These are phyloP conservation scores for Loriculus beryllinus DNA, from an alignment of 2,797 vertebrate species.

Conservation along the genomic window DNA sequence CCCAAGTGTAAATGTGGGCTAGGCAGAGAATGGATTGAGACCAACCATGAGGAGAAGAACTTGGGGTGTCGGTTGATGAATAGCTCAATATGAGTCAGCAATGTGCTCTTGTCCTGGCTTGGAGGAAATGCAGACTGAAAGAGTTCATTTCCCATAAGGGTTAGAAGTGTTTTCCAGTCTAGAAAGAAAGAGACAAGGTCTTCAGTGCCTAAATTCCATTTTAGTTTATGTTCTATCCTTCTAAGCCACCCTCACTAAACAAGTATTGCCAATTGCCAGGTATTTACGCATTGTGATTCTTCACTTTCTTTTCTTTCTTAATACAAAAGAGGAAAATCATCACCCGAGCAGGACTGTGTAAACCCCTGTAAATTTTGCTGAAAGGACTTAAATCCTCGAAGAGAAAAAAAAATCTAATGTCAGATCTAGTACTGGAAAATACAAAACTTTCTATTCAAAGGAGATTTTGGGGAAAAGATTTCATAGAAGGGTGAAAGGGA, in stretches of 20 bases:
- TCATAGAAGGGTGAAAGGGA: background rate
- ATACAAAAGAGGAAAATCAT: background rate
- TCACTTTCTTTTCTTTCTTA: background rate
- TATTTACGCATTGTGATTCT: background rate
- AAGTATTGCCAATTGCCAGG: background rate
- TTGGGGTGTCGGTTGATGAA: background rate
- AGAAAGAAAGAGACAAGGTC: background rate
- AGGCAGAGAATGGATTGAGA: background rate
- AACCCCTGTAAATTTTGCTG: background rate
- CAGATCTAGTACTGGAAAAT: background rate
- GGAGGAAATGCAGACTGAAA: background rate
- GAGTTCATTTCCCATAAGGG: background rate
- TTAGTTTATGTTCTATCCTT: background rate
- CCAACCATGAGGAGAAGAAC: background rate
- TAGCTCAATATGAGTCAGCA: background rate
- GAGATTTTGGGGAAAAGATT: background rate
- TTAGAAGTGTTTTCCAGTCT: background rate
- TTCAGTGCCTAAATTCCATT: background rate
- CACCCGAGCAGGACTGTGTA: background rate
- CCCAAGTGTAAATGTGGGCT: background rate
- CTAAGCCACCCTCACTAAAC: background rate
- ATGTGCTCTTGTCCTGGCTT: background rate
- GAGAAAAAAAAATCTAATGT: background rate
- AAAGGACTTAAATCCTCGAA: background rate
- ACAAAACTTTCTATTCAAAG: background rate